A percentile compares a stretch with the other conserved stretches of the same genome.
Conservation (phyloP, 2,888 invertebrate genomes). For the Lamellibrachia satsuma region DNA sequence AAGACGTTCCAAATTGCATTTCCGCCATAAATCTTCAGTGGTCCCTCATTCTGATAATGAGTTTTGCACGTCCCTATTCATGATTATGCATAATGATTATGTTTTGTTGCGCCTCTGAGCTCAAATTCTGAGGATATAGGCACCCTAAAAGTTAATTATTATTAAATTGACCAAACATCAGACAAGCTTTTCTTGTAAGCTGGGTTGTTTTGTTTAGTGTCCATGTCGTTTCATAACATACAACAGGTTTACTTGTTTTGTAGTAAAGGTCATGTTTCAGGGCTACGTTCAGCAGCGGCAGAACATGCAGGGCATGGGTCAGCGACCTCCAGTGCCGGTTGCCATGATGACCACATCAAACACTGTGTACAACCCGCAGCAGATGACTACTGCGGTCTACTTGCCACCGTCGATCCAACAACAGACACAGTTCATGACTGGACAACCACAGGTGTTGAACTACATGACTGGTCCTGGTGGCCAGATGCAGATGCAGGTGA, state of each 20-base stretch:
- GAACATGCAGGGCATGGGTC: background rate
- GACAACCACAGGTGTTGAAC: background rate
- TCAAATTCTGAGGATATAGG: no score
- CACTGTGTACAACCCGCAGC: background rate
- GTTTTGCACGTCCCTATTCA: no score
- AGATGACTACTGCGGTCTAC: background rate
- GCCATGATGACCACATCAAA: background rate
- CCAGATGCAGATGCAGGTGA: constrained; percentile 13
- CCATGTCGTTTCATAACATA: background rate
- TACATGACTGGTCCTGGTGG: background rate
- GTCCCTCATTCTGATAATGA: no score
- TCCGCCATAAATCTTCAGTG: no score
- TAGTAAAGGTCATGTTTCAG: background rate
- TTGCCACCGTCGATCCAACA: background rate
- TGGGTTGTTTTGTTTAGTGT: background rate
- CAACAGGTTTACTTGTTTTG: background rate
- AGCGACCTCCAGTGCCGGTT: background rate
- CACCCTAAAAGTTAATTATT: no score
- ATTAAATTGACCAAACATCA: background rate
- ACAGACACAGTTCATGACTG: background rate
- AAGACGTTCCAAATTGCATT: no score
- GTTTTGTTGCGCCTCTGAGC: no score
- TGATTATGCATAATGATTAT: no score
- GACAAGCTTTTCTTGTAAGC: background rate
- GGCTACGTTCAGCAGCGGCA: background rate